These are phyloP conservation scores for Drosophila bocqueti DNA, from an alignment of 1,140 invertebrate species.

Conservation along the genomic window DNA sequence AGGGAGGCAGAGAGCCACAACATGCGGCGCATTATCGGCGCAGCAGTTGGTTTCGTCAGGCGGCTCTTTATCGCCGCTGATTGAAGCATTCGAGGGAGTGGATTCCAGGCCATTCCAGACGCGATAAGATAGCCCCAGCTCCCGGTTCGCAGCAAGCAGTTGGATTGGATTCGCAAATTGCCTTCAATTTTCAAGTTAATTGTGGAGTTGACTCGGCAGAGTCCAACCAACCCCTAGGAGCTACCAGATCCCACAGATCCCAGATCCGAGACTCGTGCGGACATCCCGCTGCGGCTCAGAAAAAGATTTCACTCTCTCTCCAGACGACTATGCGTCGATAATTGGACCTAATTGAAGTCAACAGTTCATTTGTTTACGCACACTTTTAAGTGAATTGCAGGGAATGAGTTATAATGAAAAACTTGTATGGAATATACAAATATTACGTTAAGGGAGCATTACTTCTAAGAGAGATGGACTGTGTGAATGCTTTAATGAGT, in stretches of 20 bases:
- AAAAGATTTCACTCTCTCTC: slow-evolving; percentile 51
- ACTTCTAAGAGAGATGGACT: background rate
- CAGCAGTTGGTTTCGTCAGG: slow-evolving; percentile 43
- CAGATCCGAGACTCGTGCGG: slow-evolving; percentile 36
- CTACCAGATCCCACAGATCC: slow-evolving; percentile 8
- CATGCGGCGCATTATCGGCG: slow-evolving; percentile 46
- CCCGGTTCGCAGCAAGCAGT: background rate
- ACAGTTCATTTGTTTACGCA: slow-evolving; percentile 72
- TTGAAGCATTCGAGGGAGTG: slow-evolving; percentile 48
- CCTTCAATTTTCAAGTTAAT: slow-evolving; percentile 59
- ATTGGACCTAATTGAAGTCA: slow-evolving; percentile 79
- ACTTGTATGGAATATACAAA: background rate
- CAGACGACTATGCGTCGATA: slow-evolving; percentile 67
- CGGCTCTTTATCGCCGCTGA: slow-evolving; percentile 66
- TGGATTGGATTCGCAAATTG: slow-evolving; percentile 62
- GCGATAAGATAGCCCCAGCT: slow-evolving; percentile 60
- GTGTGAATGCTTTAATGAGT: background rate
- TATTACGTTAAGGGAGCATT: background rate
- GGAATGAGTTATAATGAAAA: slow-evolving; percentile 21
- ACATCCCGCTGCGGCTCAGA: slow-evolving; percentile 38
- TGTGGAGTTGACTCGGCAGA: slow-evolving; percentile 61
- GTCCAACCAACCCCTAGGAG: slow-evolving; percentile 61
- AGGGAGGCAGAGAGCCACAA: slow-evolving; percentile 3
- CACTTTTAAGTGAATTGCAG: slow-evolving; percentile 45
- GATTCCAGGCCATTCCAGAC: slow-evolving; percentile 22